These are phyloP conservation scores for Isichthys henryi DNA, from an alignment of 2,113 vertebrate species.

Conservation along the genomic window DNA sequence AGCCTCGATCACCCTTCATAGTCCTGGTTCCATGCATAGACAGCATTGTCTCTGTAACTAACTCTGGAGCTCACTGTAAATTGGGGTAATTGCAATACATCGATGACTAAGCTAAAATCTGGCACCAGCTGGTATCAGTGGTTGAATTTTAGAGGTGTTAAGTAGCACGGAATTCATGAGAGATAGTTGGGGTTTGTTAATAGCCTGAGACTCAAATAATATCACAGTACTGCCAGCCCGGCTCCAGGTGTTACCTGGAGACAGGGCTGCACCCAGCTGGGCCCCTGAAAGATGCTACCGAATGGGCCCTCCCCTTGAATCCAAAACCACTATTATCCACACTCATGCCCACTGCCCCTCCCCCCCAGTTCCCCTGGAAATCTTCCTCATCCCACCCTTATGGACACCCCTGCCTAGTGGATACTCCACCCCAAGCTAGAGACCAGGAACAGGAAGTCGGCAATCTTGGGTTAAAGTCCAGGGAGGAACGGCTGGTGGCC, in stretches of 20 bases:
- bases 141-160: not conserved
- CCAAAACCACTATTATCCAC: not conserved
- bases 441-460: not conserved
- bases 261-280: not conserved
- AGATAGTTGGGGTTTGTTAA: not conserved
- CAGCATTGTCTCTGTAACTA: not conserved
- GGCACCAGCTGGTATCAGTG: not conserved
- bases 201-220: not conserved
- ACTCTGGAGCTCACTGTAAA: not conserved
- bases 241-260: not conserved
- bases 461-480: not conserved
- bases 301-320: not conserved
- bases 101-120: not conserved
- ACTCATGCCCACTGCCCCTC: no score
- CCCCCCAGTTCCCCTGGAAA: not conserved
- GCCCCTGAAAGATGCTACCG: not conserved
- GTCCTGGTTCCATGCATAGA: not conserved
- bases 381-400: not conserved
- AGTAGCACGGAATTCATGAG: not conserved
- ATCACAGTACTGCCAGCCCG: not conserved
- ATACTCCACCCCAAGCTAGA: not conserved
- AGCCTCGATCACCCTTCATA: not conserved
- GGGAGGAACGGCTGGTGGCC: not conserved
- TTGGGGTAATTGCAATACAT: not conserved
- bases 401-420: not conserved